A percentile compares a stretch with the other conserved stretches of the same genome.
These are phyloP conservation scores for Porites lutea DNA, from an alignment of 64 coral and sea anemone genomes.

Conservation along the genomic window DNA sequence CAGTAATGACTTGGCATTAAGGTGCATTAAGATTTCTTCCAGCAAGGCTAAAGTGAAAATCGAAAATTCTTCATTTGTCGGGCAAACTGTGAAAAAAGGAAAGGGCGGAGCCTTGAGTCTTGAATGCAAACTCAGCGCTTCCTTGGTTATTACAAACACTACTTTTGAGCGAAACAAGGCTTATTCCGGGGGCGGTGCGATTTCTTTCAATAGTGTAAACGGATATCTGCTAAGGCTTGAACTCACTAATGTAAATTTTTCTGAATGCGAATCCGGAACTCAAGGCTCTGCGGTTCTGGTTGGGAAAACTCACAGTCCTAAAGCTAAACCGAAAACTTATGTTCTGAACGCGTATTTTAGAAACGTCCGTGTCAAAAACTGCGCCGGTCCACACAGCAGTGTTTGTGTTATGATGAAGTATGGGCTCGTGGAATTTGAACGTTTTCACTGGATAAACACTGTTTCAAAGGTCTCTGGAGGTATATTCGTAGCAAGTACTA, in stretches of 20 bases:
- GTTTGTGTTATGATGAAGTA: background rate
- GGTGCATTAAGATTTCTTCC: constrained; percentile 30
- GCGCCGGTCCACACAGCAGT: background rate
- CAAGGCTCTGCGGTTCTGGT: constrained; percentile 14
- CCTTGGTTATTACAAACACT: constrained; percentile 6
- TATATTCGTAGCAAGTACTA: background rate
- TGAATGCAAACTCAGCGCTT: background rate
- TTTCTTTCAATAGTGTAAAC: background rate
- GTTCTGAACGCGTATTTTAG: background rate
- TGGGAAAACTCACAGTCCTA: background rate
- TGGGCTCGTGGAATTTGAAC: background rate
- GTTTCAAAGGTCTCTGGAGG: background rate
- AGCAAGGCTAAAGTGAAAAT: background rate
- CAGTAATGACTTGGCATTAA: constrained; percentile 5
- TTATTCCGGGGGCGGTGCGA: background rate
- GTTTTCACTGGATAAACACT: background rate
- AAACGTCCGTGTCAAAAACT: constrained; percentile 14
- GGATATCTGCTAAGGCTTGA: background rate
- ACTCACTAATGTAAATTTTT: constrained; percentile 29
- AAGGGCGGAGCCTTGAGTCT: constrained; percentile 8
- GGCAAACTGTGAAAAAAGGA: background rate
- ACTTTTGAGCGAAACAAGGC: background rate
- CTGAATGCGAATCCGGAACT: background rate
- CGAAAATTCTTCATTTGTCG: constrained; percentile 22
- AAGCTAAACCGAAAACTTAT: background rate